Evolutionary conservation across 2,113 vertebrate species (phyloP), one percentile per base, ranked within the genome.

Genomic region (Charina bottae): DNA sequence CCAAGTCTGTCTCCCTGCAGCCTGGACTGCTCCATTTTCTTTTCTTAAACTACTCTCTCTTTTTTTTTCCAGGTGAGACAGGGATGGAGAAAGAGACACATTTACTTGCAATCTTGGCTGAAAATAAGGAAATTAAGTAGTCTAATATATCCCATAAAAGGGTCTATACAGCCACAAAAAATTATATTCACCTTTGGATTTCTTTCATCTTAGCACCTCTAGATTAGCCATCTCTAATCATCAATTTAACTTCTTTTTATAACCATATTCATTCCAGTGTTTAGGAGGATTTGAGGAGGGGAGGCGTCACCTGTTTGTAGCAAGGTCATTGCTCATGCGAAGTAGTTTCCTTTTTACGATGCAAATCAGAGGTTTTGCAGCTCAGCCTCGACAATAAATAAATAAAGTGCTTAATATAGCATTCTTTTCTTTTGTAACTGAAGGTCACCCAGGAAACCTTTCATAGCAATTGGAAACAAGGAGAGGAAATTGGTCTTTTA

Each of bases 311-410:
- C 4, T 58, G 8, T 92, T 87, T 59, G 42, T 86, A 53, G 94
- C 93, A 96, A 97, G 96, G 96, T 97, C 96, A 93, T 58, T 87
- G 92, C 92, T 93, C 94, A 90, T 91, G 91, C 72, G 94, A 83
- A 21, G 90, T 46, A 91, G 86, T 95, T 94, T 94, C 89, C 56
- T 10, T 93, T 96, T 97, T 96, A 96, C 0, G 2, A 96, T 97
- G 94, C 72, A 96, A 95, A 96, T 96, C 94, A 94, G 95, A 90
- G 91, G 68, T 92, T 95, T 96, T 95, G 90, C 95, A 96, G 94
- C 86, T 93, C 93, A 94, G 93, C 83, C 58, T 93, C 91, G 62
- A 95, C 92, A 93, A 93, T 96, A 97, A 96, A 97, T 96, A 96
- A 97, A 96, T 95, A 92, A 88, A 93, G 28, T 89, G 89, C 93